These are phyloP conservation scores for Peromyscus attwateri DNA, from an alignment of 2,797 vertebrate species.

Conservation along the genomic window DNA sequence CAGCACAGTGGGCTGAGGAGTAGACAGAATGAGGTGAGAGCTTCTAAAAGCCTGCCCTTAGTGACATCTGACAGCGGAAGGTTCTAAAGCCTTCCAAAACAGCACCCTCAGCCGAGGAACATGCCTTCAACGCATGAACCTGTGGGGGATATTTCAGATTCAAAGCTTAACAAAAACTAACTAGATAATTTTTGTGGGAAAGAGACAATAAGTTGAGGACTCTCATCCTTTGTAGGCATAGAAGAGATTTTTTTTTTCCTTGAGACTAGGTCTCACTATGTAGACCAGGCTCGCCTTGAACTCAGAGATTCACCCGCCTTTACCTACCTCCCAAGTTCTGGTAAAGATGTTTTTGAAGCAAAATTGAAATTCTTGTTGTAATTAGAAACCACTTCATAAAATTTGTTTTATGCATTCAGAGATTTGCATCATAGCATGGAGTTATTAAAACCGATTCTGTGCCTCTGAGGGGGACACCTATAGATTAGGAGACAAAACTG, in stretches of 20 bases:
- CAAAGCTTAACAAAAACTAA: not conserved
- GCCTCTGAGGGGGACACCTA: not conserved
- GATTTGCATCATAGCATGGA: not conserved
- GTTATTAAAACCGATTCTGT: conserved; percentile 2
- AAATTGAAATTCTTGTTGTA: conserved; percentile 44
- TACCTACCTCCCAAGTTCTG: not conserved
- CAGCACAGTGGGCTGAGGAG: not conserved
- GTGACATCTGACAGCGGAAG: not conserved
- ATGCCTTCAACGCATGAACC: not conserved
- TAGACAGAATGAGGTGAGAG: too few relatives aligned
- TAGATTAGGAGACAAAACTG: not conserved
- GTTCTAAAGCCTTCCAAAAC: not conserved
- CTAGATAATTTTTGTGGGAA: not conserved
- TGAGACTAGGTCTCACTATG: not conserved
- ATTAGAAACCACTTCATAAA: not conserved
- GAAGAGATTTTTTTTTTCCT: not conserved
- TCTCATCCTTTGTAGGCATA: not conserved
- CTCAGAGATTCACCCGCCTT: not conserved
- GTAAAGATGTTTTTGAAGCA: not conserved
- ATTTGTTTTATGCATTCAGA: not conserved
- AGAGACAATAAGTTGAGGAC: conserved; percentile 36
- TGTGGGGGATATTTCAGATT: not conserved
- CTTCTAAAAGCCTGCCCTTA: not conserved
- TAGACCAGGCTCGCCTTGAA: not conserved
- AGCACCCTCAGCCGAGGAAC: not conserved